Conservation (phyloP, 1,140 invertebrate genomes). For the Apis florea region DNA sequence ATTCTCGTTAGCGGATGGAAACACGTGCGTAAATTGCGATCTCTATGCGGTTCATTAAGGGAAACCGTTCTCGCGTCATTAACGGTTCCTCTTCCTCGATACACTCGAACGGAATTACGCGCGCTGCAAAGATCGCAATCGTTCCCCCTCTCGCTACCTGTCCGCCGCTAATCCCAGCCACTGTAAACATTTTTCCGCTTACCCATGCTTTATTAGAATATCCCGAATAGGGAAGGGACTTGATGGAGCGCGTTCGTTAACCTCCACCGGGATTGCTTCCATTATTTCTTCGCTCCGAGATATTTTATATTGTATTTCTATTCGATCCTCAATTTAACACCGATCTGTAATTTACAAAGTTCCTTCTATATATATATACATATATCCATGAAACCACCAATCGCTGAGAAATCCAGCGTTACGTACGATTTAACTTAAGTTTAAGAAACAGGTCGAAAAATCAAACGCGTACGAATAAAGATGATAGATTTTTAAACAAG, state of each 20-base stretch:
- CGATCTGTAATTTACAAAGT: too few species aligned
- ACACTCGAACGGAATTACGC: conserved; percentile 9
- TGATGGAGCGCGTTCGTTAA: background rate
- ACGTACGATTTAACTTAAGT: too few species aligned
- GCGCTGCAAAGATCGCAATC: conserved; percentile 23
- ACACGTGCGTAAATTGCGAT: conserved; percentile 33
- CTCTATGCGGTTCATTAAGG: conserved; percentile 39
- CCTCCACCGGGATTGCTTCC: conserved; percentile 1
- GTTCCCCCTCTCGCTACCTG: background rate
- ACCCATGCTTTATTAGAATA: conserved; percentile 10
- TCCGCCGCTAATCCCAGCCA: background rate
- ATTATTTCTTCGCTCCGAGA: too few species aligned
- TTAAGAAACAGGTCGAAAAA: too few species aligned
- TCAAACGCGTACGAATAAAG: too few species aligned
- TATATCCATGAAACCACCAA: too few species aligned
- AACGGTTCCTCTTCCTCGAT: conserved; percentile 43
- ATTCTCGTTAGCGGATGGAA: conserved; percentile 30
- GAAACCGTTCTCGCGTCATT: conserved; percentile 44
- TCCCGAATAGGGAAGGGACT: background rate
- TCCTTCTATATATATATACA: too few species aligned
- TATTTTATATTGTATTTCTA: too few species aligned
- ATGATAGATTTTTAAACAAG: too few species aligned
- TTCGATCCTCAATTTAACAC: too few species aligned
- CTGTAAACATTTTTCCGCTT: background rate
- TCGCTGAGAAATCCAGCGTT: too few species aligned